phyloP scores from a whole-genome alignment of 2,113 vertebrate species.

The Mus musculus region DNA sequence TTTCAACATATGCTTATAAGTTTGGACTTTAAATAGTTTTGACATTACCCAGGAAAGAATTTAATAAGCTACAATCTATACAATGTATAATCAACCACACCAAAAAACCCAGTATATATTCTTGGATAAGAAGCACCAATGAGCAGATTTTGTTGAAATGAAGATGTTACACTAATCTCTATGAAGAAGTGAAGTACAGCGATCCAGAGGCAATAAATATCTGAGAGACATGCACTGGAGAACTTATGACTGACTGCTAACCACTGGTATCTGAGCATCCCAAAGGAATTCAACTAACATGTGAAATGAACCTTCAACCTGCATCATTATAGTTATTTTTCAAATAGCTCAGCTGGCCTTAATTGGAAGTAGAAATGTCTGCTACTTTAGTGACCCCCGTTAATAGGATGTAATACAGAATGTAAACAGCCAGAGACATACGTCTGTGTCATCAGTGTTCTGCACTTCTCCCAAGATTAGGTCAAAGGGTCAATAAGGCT shows the following conservation, averaged over 20 bases:
- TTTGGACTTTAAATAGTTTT: slow-evolving; percentile 35
- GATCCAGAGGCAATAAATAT: neutral
- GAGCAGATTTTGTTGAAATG: slow-evolving; percentile 42
- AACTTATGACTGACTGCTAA: slow-evolving; percentile 5
- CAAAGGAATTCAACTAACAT: slow-evolving; percentile 21
- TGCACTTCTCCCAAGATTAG: slow-evolving; percentile 6
- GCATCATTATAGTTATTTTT: slow-evolving; percentile 40
- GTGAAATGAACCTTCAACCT: slow-evolving; percentile 40
- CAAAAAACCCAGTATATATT: slow-evolving; percentile 17
- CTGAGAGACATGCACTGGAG: slow-evolving; percentile 48
- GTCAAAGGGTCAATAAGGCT: slow-evolving; percentile 58
- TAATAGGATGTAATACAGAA: slow-evolving; percentile 50
- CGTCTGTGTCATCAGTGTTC: neutral
- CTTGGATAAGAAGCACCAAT: slow-evolving; percentile 40
- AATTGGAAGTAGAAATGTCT: slow-evolving; percentile 45
- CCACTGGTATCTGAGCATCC: slow-evolving; percentile 18
- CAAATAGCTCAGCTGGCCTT: slow-evolving; percentile 35
- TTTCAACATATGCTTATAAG: slow-evolving; percentile 27
- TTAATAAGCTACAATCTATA: slow-evolving; percentile 23
- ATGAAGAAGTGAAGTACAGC: slow-evolving; percentile 18
- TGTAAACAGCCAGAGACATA: slow-evolving; percentile 36
- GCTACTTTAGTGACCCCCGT: slow-evolving; percentile 26
- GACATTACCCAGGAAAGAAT: neutral
- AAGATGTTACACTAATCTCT: slow-evolving; percentile 31
- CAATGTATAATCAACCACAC: neutral